Percentiles rank a stretch among this genome's conserved stretches.
phyloP scores from a whole-genome alignment of 2,797 vertebrate species.

The Clarias pachynema region DNA sequence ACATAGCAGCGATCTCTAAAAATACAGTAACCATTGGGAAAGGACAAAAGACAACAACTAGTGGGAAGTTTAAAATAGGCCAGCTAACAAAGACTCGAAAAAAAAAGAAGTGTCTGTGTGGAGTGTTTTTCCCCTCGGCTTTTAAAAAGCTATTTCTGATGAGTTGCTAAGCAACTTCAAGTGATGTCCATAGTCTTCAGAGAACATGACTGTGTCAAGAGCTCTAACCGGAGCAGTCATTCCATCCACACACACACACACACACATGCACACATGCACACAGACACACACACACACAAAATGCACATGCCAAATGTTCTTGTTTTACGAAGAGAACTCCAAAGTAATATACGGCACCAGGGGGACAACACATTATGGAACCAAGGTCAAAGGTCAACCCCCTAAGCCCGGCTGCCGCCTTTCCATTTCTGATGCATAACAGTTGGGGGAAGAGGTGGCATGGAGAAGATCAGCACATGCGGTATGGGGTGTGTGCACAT shows the following conservation, averaged over 20 bases:
- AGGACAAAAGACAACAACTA: constrained; percentile 36
- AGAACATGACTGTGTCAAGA: constrained; percentile 45
- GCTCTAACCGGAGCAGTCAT: constrained; percentile 37
- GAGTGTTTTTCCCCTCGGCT: constrained; percentile 28
- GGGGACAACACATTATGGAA: constrained; percentile 28
- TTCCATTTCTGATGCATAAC: constrained; percentile 32
- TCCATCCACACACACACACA: constrained; percentile 14
- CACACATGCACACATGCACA: constrained; percentile 10
- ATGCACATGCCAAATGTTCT: neutral
- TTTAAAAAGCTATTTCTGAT: constrained; percentile 50
- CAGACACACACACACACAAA: neutral
- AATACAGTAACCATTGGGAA: constrained; percentile 46
- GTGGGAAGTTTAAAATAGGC: constrained; percentile 48
- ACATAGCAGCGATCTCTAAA: constrained; percentile 37
- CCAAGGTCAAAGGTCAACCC: constrained; percentile 40
- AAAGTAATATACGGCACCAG: neutral
- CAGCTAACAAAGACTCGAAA: constrained; percentile 37
- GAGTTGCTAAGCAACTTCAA: constrained; percentile 54
- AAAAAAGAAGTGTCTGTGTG: constrained; percentile 33
- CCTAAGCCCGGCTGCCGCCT: constrained; percentile 7
- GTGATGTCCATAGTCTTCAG: constrained; percentile 44
- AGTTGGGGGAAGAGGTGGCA: constrained; percentile 1
- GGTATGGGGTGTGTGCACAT: neutral
- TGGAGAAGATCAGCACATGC: constrained; percentile 9
- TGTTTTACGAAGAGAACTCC: neutral